Evolutionary conservation across 1,140 invertebrate species (phyloP), one percentile per base, ranked within the genome.

Genomic region (Drosophila obscura): DNA sequence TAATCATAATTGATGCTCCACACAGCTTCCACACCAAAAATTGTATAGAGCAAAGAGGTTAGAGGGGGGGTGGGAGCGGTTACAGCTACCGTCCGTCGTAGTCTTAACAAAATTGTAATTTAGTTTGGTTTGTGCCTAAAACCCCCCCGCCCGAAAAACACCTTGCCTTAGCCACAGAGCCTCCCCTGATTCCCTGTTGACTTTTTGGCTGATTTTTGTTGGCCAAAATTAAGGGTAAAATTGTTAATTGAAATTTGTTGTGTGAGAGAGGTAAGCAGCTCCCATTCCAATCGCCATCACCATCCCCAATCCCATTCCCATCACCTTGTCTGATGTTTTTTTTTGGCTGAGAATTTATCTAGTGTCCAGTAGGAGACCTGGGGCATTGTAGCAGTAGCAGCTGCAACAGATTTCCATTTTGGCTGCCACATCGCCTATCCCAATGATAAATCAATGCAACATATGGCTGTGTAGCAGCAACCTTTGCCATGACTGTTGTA

Each of bases 201-300:
- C 56, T 77, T 56, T 68, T 56, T 68, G 60, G 57, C 61, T 59
- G 64, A 67, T 66, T 72, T 67, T 58, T 65, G 73, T 79, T 81
- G 6, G 31, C 67, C 65, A 83, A 88, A 39, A 88, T 83, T 88
- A 88, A 77, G 83, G 83, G 79, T 88, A 72, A 88, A 88, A 88
- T 88, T 88, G 83, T 88, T 88, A 88, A 88, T 88, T 88, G 84
- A 88, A 88, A 88, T 83, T 88, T 88, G 83, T 88, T 88, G 83
- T 82, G 58, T 76, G 58, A 22, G 58, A 15, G 48, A 46, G 43
- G 50, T 8, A 24, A 57, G 39, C 59, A 19, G 28, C 26, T 5
- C 1, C 26, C 26, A 31, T 31, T 3, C 31, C 28, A 55, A 8
- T n/a, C n/a, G n/a, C n/a, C 19, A 19, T 19, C 19, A 1, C 19